Conservation (phyloP, 2,113 vertebrate genomes). For the Rhizomys pruinosus region DNA sequence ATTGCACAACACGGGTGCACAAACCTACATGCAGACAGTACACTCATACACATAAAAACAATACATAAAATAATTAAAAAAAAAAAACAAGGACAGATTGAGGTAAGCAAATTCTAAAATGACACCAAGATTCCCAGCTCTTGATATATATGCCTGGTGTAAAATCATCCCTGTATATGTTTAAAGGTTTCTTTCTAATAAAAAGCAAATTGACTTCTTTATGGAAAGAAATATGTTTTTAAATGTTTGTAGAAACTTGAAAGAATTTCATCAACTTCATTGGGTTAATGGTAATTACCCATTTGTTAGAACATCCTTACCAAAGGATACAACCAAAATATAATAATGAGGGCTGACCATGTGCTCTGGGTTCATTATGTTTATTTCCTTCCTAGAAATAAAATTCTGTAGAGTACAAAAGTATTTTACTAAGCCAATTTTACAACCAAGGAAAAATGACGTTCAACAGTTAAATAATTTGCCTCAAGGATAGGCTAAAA, state of each 20-base stretch:
- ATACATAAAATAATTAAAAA: too few relatives aligned
- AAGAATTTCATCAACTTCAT: background rate
- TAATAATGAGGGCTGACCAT: background rate
- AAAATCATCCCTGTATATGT: background rate
- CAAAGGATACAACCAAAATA: background rate
- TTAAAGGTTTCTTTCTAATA: constrained; percentile 34
- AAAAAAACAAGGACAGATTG: background rate
- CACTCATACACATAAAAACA: too few relatives aligned
- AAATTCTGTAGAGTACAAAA: background rate
- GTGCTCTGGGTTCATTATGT: background rate
- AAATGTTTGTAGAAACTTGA: background rate
- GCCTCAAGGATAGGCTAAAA: background rate
- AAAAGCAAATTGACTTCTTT: constrained; percentile 9
- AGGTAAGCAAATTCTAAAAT: background rate
- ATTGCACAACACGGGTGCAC: too few relatives aligned
- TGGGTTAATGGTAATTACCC: background rate
- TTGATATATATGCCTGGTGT: background rate
- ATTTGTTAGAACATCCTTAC: background rate
- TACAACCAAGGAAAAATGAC: background rate
- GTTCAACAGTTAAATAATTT: background rate
- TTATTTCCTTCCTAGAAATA: background rate
- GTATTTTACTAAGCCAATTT: background rate
- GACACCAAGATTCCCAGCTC: background rate
- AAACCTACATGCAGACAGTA: too few relatives aligned
- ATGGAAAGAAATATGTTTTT: constrained; percentile 15